Conservation (phyloP, 1,140 invertebrate genomes). For the Cydia strobilella region DNA sequence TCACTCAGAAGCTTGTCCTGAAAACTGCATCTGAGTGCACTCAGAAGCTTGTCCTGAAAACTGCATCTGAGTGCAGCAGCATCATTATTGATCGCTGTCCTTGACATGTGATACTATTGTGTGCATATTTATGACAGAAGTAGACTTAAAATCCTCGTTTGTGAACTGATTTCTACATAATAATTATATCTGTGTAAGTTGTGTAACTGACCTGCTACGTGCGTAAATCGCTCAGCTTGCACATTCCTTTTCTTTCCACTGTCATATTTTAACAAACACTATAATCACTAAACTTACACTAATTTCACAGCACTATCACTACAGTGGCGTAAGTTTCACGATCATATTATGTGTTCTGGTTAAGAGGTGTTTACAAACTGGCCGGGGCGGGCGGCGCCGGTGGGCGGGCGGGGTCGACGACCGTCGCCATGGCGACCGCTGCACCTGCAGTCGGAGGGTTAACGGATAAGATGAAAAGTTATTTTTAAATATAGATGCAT, state of each 20-base stretch:
- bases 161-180: not conserved
- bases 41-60: not conserved
- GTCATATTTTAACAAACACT: not conserved
- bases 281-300: not conserved
- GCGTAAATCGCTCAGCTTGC: not conserved
- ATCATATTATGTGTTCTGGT: not conserved
- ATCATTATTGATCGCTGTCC: not conserved
- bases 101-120: not conserved
- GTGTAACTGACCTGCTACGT: not conserved
- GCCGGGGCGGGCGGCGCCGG: not conserved
- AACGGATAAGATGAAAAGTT: too few relatives aligned
- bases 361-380: slow-evolving; percentile 10
- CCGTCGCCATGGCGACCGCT: not conserved
- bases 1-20: not conserved
- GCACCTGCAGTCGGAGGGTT: not conserved
- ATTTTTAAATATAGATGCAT: too few relatives aligned
- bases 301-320: not conserved
- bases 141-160: not conserved
- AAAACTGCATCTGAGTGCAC: not conserved
- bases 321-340: not conserved
- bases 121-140: not conserved
- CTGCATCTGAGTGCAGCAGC: not conserved
- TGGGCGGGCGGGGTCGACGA: not conserved
- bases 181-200: not conserved
- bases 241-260: not conserved